phyloP scores from a whole-genome alignment of 23 tunicate genomes.

The Oikopleura albicans region DNA sequence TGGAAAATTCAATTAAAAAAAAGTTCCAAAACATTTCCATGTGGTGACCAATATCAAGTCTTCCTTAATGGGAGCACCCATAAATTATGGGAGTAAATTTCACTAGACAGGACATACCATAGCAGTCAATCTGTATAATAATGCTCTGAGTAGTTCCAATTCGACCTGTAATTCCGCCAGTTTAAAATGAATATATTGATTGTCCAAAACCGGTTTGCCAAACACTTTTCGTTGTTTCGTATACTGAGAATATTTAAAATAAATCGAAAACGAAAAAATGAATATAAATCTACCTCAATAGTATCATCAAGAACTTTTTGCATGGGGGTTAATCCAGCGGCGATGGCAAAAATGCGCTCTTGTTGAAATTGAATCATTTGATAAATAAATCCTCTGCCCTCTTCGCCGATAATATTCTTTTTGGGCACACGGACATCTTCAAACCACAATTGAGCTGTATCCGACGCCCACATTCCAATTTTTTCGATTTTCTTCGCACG shows the following conservation, averaged over 20 bases:
- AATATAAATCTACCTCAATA: slow-evolving; percentile 25
- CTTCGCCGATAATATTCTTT: slow-evolving; percentile 62
- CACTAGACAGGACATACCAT: slow-evolving; percentile 4
- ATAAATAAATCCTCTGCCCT: slow-evolving; percentile 74
- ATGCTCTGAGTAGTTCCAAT: slow-evolving; percentile 45
- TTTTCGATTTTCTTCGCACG: slow-evolving; percentile 51
- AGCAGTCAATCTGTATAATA: slow-evolving; percentile 50
- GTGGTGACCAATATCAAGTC: no score
- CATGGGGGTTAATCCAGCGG: slow-evolving; percentile 33
- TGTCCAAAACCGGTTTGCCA: slow-evolving; percentile 51
- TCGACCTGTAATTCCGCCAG: slow-evolving; percentile 84
- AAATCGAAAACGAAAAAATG: no score
- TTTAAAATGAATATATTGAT: slow-evolving; percentile 70
- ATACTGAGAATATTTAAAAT: slow-evolving; percentile 57
- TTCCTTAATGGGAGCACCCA: no score
- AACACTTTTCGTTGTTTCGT: slow-evolving; percentile 47
- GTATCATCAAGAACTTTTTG: slow-evolving; percentile 45
- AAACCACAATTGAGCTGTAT: slow-evolving; percentile 50
- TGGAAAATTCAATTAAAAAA: no score
- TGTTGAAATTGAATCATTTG: slow-evolving; percentile 98
- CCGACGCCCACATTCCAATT: slow-evolving; percentile 70
- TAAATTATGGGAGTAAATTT: no score
- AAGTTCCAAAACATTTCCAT: no score
- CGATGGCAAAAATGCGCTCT: slow-evolving; percentile 40
- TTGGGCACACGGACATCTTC: slow-evolving; percentile 87